Evolutionary conservation across 2,888 invertebrate species (phyloP).

Genomic region (Tetragonisca angustula): DNA sequence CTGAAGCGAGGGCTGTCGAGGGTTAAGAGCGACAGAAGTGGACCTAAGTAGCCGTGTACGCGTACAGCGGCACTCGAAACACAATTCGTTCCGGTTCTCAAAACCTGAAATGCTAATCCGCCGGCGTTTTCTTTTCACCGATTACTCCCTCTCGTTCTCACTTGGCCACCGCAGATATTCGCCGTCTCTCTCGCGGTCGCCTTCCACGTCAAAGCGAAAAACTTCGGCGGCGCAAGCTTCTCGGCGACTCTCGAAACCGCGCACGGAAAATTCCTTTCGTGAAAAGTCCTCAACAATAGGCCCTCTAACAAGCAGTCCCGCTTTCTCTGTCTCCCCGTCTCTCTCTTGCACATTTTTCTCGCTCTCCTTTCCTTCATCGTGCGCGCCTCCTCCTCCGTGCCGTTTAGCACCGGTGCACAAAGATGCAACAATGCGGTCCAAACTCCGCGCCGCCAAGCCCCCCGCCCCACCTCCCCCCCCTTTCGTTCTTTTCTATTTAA

Average conservation of each 20-base stretch:
- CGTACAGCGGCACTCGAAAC: slow-evolving; percentile 68
- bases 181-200: neutral
- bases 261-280: slow-evolving; percentile 48
- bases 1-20: slow-evolving; percentile 41
- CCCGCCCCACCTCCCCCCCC: no score
- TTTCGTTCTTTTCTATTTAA: slow-evolving; percentile 59
- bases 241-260: slow-evolving; percentile 46
- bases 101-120: slow-evolving; percentile 76
- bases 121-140: slow-evolving; percentile 63
- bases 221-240: slow-evolving; percentile 38
- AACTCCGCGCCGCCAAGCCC: slow-evolving; percentile 52
- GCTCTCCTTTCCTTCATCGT: slow-evolving; percentile 9
- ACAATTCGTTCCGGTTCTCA: slow-evolving; percentile 73
- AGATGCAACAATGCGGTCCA: slow-evolving; percentile 71
- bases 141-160: slow-evolving; percentile 46
- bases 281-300: slow-evolving; percentile 74
- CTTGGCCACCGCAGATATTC: slow-evolving; percentile 17
- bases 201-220: slow-evolving; percentile 40
- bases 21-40: slow-evolving; percentile 37
- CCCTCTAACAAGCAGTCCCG: slow-evolving; percentile 79
- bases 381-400: slow-evolving; percentile 56
- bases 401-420: slow-evolving; percentile 82
- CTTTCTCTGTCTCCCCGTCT: slow-evolving; percentile 42
- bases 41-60: slow-evolving; percentile 56
- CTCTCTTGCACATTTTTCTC: neutral